Percentiles rank a stretch among this genome's conserved stretches.
Conservation (phyloP, 1,140 invertebrate species). For the Hetaerina americana region DNA sequence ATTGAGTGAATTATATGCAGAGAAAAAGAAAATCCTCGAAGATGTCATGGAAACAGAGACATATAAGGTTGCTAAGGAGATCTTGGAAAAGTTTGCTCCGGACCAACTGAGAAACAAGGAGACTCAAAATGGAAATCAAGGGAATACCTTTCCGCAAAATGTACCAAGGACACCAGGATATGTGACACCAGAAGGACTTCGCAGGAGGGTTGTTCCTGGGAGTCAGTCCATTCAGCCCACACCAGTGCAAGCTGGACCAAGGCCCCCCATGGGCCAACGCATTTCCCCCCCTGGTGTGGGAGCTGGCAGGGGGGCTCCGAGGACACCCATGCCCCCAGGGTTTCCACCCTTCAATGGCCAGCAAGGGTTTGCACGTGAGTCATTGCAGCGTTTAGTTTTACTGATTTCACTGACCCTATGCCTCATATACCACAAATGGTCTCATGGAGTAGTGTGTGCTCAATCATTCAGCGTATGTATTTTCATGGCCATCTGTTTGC, state of each 20-base stretch:
- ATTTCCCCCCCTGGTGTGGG: not conserved
- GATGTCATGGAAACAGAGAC: conserved; percentile 96
- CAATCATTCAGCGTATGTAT: too few species aligned
- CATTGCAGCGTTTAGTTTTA: not conserved
- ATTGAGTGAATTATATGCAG: conserved; percentile 53
- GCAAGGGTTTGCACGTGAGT: not conserved
- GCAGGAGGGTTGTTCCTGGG: not conserved
- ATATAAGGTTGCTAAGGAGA: conserved; percentile 90
- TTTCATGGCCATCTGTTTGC: too few species aligned
- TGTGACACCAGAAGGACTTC: not conserved
- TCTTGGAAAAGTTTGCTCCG: conserved; percentile 76
- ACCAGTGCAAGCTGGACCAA: not conserved
- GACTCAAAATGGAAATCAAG: not conserved
- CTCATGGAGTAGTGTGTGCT: too few species aligned
- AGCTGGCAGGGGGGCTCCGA: not conserved
- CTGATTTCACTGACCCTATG: not conserved
- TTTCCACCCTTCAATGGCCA: not conserved
- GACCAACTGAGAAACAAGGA: conserved; percentile 37
- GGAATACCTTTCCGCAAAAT: not conserved
- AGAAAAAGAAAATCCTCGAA: conserved; percentile 83
- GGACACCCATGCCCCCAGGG: not conserved
- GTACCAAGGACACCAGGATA: not conserved
- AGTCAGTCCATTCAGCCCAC: not conserved
- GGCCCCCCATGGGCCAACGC: not conserved
- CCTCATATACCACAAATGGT: too few species aligned